Evolutionary conservation across 2,113 vertebrate species (phyloP), one percentile per base, ranked within the genome.

Genomic region (Triplophysa siluroides): DNA sequence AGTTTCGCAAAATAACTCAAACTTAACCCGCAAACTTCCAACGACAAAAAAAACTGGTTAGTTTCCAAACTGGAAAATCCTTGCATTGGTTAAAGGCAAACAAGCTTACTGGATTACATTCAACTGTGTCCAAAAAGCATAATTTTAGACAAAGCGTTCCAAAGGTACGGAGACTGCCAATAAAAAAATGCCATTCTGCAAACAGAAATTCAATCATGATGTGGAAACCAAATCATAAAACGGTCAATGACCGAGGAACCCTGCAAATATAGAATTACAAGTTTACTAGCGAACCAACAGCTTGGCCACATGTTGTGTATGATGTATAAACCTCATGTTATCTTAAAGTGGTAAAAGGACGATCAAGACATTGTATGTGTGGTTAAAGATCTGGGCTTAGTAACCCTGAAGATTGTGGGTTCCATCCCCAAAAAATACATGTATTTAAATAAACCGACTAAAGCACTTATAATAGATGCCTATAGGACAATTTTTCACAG

Each of bases 191-290:
- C 26, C 76, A 65, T 3, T 74, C 54, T 63, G 73, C 72, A 85
- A 91, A 89, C 87, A 87, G 86, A 81, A 50, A 72, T 52, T 80
- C 60, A 86, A 89, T 81, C 63, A 61, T 65, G 43, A 73, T 60
- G 70, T n/a, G 76, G 85, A 68, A 85, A 87, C 85, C 26, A 18
- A 65, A 68, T 80, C 9, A 80, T 80, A 82, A 78, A 65, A 62
- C 64, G 81, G 82, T 88, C 86, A 85, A 85, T 87, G 64, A 88
- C 68, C 83, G 85, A 74, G 86, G 18, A 79, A 24, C 10, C 78
- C 21, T 9, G 6, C 12, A 38, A 72, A 72, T 21, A 72, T 72
- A 72, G 24, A 72, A 4, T 41, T 72, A 13, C 19, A 38, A 41
- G 69, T 72, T 72, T 58, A 72, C 68, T 72, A 58, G 26, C 9